Conservation (phyloP, 2,113 vertebrate genomes). For the Thamnaconus septentrionalis region DNA sequence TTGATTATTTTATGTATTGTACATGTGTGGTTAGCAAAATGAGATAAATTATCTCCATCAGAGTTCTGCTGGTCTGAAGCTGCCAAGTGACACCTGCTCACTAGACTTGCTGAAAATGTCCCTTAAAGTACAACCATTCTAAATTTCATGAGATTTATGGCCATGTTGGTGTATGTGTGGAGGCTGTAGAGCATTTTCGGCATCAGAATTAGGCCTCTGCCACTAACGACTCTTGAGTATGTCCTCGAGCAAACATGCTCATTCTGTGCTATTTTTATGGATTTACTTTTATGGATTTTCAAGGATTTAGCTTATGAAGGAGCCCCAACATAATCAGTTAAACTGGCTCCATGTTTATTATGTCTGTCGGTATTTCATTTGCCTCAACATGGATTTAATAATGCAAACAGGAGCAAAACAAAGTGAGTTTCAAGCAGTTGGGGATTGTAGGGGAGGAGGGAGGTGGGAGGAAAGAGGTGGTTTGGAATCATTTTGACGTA, state of each 20-base stretch:
- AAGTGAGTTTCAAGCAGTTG: constrained; percentile 24
- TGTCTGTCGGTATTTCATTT: constrained; percentile 56
- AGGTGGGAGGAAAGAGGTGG: not conserved
- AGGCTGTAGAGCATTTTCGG: constrained; percentile 30
- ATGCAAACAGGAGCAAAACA: constrained; percentile 30
- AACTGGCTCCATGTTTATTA: constrained; percentile 64
- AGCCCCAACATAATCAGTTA: constrained; percentile 59
- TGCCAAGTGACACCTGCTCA: not conserved
- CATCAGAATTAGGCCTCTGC: constrained; percentile 22
- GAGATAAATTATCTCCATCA: not conserved
- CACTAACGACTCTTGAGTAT: constrained; percentile 16
- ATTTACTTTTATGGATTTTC: constrained; percentile 65
- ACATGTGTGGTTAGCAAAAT: not conserved
- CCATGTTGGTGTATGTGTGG: constrained; percentile 21
- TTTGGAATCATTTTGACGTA: not conserved
- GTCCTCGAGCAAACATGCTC: constrained; percentile 35
- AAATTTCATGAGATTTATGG: constrained; percentile 25
- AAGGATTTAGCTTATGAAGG: constrained; percentile 61
- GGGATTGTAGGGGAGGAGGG: constrained; percentile 30
- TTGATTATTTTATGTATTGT: no score
- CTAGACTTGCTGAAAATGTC: constrained; percentile 28
- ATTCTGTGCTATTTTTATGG: constrained; percentile 56
- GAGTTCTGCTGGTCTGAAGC: not conserved
- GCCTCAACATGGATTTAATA: constrained; percentile 49
- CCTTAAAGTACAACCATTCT: constrained; percentile 28